Evolutionary conservation across 35 echinoderm and acorn worm species (phyloP).

Genomic region (Apostichopus japonicus): DNA sequence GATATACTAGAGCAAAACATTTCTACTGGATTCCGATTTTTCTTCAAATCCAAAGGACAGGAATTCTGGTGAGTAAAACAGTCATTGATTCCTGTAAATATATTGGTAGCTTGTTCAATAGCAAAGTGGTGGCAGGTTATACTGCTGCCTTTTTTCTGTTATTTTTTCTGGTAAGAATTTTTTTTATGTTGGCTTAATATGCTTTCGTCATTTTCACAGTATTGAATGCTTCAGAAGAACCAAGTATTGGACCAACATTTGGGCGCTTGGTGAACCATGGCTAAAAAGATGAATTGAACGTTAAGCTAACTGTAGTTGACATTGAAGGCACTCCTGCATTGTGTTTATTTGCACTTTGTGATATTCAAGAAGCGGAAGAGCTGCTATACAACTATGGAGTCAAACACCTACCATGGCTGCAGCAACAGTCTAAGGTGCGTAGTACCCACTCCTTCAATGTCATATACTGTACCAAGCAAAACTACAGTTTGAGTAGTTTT

Average conservation of each 20-base stretch:
- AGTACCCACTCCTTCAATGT: background rate
- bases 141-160: background rate
- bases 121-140: background rate
- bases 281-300: conserved; percentile 32
- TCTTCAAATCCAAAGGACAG: background rate
- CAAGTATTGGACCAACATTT: background rate
- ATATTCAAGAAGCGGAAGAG: conserved; percentile 22
- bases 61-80: background rate
- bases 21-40: background rate
- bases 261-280: conserved; percentile 51
- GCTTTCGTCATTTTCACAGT: background rate
- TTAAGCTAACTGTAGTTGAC: background rate
- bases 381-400: conserved; percentile 40
- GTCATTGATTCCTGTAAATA: background rate
- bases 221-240: conserved; percentile 48
- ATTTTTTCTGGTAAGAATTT: background rate
- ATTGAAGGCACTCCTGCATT: conserved; percentile 2
- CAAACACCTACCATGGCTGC: conserved; percentile 30
- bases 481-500: too few relatives aligned
- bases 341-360: conserved; percentile 43
- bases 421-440: background rate
- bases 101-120: background rate
- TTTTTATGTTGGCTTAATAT: background rate
- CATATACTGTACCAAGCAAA: too few relatives aligned
- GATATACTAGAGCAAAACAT: background rate